These are phyloP conservation scores for Glossophaga mutica DNA, from an alignment of 2,797 vertebrate species.

Conservation along the genomic window DNA sequence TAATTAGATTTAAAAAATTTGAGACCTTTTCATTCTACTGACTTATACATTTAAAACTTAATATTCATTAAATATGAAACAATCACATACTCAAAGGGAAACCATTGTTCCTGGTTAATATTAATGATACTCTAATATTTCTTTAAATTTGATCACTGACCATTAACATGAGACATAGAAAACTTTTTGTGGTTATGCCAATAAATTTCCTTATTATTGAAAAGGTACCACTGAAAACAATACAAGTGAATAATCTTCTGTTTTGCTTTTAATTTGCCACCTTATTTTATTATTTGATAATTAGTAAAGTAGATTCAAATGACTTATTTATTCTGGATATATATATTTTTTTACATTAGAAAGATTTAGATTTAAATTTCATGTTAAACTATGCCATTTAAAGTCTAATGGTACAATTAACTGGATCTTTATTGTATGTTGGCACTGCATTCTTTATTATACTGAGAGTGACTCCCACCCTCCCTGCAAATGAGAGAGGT, in stretches of 20 bases:
- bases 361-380: slow-evolving; percentile 41
- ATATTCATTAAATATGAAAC: background rate
- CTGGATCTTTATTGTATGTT: background rate
- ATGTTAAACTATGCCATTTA: background rate
- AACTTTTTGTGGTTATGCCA: background rate
- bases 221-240: background rate
- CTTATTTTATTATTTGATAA: slow-evolving; percentile 19
- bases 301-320: background rate
- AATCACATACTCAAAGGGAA: background rate
- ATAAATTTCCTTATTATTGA: background rate
- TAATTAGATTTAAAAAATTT: background rate
- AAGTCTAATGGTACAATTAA: background rate
- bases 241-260: background rate
- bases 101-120: background rate
- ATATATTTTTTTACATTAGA: slow-evolving; percentile 9
- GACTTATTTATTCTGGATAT: background rate
- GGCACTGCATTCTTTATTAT: background rate
- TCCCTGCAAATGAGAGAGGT: background rate
- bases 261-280: background rate
- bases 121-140: background rate
- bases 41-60: background rate
- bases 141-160: background rate
- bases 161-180: background rate
- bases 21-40: background rate
- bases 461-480: background rate